A percentile compares a stretch with the other conserved stretches of the same genome.
These are phyloP conservation scores for Drosophila helvetica DNA, from an alignment of 2,888 invertebrate species.

Conservation along the genomic window DNA sequence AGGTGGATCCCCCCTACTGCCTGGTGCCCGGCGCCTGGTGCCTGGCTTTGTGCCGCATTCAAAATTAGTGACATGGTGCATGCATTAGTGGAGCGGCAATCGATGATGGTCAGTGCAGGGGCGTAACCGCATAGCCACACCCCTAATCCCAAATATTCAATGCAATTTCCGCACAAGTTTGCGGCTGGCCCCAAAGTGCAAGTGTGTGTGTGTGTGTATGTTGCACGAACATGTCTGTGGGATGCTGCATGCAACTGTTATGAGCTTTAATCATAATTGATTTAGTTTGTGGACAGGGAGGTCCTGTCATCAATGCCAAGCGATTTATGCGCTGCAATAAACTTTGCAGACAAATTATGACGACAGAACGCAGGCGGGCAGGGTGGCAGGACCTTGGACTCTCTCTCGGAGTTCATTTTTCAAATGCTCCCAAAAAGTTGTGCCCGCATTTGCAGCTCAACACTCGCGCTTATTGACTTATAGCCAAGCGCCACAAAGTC, in stretches of 20 bases:
- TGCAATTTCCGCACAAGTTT: slow-evolving; percentile 70
- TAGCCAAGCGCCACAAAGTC: slow-evolving; percentile 47
- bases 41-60: slow-evolving; percentile 25
- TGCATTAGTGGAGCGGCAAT: slow-evolving; percentile 55
- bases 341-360: slow-evolving; percentile 66
- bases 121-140: slow-evolving; percentile 57
- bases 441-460: slow-evolving; percentile 67
- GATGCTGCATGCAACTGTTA: slow-evolving; percentile 55
- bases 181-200: slow-evolving; percentile 57
- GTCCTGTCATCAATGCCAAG: slow-evolving; percentile 57
- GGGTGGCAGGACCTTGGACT: slow-evolving; percentile 38
- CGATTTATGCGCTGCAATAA: slow-evolving; percentile 69
- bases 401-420: slow-evolving; percentile 59
- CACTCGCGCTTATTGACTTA: slow-evolving; percentile 72
- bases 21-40: neutral
- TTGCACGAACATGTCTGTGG: neutral
- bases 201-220: slow-evolving; percentile 46
- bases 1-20: too few relatives aligned
- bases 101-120: slow-evolving; percentile 73
- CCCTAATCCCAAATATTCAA: slow-evolving; percentile 22
- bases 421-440: slow-evolving; percentile 50
- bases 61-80: slow-evolving; percentile 37
- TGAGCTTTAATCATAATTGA: slow-evolving; percentile 79
- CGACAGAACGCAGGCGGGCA: slow-evolving; percentile 8
- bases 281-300: slow-evolving; percentile 54